Base-by-base conservation (phyloP, 92 coral and sea anemone species). In the Zoanthus gigantus region DNA sequence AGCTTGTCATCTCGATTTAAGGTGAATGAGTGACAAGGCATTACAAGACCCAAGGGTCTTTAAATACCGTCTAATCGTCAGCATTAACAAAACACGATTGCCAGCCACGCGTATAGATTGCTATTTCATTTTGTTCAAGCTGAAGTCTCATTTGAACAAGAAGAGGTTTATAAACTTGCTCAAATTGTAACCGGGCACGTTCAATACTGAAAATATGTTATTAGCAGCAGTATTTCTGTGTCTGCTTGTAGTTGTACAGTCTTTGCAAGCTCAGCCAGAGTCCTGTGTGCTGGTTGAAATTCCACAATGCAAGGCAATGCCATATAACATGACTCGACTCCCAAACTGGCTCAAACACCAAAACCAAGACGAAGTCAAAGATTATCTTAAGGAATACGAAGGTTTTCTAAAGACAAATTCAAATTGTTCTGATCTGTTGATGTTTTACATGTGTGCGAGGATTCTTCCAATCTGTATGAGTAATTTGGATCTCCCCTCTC, bases 401-500 rank as follows among this genome's bases (percentile, higher is more conserved):
- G 31, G 17, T 69, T 1, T 65, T 13, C 18, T 81, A 12, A 7
- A 30, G 18, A 77, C 47, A 53, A 54, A 77, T 44, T 92, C 47
- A 53, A 54, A 77, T 44, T 92, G 95, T 61, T 92, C 95, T 2
- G 50, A 82, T 9, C 87, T 83, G 48, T 72, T 92, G 45, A 72
- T 87, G 37, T 92, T 90, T 88, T 92, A 83, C 34, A 32, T 90
- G 31, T 92, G 95, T 28, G 76, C 93, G 5, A 69, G 72, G 28
- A 71, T 89, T 47, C 50, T 87, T 52, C 95, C 95, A 23, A 92
- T 92, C 17, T 92, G 95, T 47, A 58, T 90, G 32, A 71, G 83
- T 13, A 65, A 37, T 60, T 23, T 56, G 77, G 37, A 0, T 9
- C 30, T 9, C 14, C 17, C 74, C 16, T 10, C 46, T 30, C 16